Conservation (phyloP, 1,140 invertebrate genomes). For the Portunus trituberculatus region DNA sequence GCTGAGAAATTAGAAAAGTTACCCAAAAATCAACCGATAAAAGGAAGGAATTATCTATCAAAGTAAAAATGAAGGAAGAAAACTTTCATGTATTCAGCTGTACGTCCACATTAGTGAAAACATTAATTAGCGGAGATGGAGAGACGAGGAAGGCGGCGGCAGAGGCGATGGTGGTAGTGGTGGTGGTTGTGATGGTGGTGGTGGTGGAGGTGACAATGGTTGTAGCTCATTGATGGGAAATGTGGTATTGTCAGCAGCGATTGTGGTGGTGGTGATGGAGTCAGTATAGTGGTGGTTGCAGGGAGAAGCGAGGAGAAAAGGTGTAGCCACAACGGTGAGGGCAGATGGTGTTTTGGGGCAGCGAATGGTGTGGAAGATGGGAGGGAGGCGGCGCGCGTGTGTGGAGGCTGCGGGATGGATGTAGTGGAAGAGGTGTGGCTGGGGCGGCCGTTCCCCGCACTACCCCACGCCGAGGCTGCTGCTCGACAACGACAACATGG, state of each 20-base stretch:
- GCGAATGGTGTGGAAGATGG: conserved; percentile 58
- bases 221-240: neutral
- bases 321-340: neutral
- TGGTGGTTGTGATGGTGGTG: neutral
- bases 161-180: neutral
- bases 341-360: neutral
- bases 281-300: neutral
- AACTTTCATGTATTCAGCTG: no score
- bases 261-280: no score
- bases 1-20: no score
- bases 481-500: neutral
- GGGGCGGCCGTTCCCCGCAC: neutral
- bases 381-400: neutral
- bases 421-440: conserved; percentile 45
- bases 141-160: neutral
- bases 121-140: no score
- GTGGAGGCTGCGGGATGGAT: conserved; percentile 28
- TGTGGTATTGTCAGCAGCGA: neutral
- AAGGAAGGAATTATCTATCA: no score
- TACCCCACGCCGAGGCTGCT: neutral
- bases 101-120: no score
- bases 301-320: neutral
- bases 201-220: neutral
- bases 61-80: no score
- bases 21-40: no score